A percentile compares a stretch with the other conserved stretches of the same genome.
phyloP scores from a whole-genome alignment of 2,797 vertebrate species.

The Momotus momota region DNA sequence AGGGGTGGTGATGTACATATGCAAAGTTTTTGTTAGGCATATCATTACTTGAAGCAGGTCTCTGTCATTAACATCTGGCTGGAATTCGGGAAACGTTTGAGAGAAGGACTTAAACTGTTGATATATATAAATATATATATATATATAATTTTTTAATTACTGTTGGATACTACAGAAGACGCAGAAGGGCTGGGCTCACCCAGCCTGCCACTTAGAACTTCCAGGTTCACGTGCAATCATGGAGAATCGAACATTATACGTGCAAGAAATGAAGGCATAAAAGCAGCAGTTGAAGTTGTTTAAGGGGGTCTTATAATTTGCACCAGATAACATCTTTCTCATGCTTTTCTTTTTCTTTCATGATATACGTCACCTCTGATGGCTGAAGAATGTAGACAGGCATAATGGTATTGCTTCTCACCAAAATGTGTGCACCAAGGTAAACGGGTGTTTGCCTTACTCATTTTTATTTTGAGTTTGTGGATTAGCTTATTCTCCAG shows the following conservation, averaged over 20 bases:
- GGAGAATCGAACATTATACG: constrained; percentile 67
- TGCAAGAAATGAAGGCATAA: constrained; percentile 67
- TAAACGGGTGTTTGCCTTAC: constrained; percentile 82
- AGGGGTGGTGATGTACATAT: constrained; percentile 77
- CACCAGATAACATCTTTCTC: constrained; percentile 80
- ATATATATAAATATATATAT: constrained; percentile 57
- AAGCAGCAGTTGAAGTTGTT: constrained; percentile 69
- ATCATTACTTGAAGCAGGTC: constrained; percentile 75
- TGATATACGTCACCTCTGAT: constrained; percentile 85
- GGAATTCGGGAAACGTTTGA: constrained; percentile 70
- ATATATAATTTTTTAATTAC: constrained; percentile 75
- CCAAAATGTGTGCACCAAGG: constrained; percentile 80
- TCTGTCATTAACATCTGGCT: constrained; percentile 74
- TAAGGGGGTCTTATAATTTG: constrained; percentile 72
- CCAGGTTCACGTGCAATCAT: constrained; percentile 75
- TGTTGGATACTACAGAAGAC: constrained; percentile 75
- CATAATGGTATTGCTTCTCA: constrained; percentile 83
- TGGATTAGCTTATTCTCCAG: constrained; percentile 77
- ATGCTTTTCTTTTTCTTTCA: constrained; percentile 79
- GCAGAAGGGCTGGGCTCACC: constrained; percentile 70
- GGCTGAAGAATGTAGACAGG: constrained; percentile 96
- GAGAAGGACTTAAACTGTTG: constrained; percentile 72
- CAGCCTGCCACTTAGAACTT: constrained; percentile 58
- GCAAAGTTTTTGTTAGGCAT: constrained; percentile 71
- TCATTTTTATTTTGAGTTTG: constrained; percentile 77